These are phyloP conservation scores for Molossus alvarezi DNA, from an alignment of 2,797 vertebrate species.

Conservation along the genomic window DNA sequence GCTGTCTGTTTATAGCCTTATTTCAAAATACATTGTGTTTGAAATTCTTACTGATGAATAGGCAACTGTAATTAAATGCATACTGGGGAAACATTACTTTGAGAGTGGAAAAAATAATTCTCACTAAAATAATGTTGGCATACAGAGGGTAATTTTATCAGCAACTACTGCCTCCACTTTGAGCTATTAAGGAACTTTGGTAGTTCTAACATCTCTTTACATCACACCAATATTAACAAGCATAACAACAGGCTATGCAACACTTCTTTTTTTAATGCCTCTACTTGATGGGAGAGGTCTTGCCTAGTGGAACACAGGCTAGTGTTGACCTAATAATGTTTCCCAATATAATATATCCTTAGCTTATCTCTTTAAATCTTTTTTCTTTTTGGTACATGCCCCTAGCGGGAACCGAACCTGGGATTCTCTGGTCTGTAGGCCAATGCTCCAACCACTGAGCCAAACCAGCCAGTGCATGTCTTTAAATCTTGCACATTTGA, in stretches of 20 bases:
- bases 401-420: no score
- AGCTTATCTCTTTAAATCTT: background rate
- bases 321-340: background rate
- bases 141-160: background rate
- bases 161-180: background rate
- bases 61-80: conserved; percentile 67
- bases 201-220: background rate
- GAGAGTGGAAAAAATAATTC: conserved; percentile 22
- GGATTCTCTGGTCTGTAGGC: no score
- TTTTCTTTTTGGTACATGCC: no score
- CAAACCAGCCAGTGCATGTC: background rate
- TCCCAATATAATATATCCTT: conserved; percentile 38
- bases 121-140: conserved; percentile 16
- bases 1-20: conserved; percentile 64
- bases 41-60: conserved; percentile 64
- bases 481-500: conserved; percentile 65
- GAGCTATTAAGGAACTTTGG: background rate
- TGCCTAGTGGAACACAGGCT: background rate
- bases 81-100: conserved; percentile 58
- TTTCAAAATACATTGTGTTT: conserved; percentile 70
- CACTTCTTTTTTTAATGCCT: background rate
- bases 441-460: no score
- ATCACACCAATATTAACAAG: conserved; percentile 11
- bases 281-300: background rate
- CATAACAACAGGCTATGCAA: background rate